A percentile compares a stretch with the other conserved stretches of the same genome.
phyloP scores from a whole-genome alignment of 2,888 invertebrate species.

The Xestia ashworthii region DNA sequence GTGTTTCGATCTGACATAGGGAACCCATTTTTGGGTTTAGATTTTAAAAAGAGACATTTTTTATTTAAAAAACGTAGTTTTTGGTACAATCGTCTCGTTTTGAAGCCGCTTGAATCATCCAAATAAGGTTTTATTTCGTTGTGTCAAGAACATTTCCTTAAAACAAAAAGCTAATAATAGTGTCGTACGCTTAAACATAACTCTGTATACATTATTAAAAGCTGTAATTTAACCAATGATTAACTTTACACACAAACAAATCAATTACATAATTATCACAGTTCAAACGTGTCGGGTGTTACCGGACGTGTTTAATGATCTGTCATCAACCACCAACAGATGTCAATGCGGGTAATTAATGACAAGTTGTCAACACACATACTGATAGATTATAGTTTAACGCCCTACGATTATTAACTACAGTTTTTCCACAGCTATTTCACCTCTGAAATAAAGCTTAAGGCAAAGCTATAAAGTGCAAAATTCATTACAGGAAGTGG shows the following conservation, averaged over 20 bases:
- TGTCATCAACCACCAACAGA: slow-evolving; percentile 20
- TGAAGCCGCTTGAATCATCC: background rate
- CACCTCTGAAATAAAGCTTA: background rate
- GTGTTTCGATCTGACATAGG: too few species aligned
- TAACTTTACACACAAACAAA: background rate
- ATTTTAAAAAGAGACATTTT: too few species aligned
- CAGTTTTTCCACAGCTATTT: background rate
- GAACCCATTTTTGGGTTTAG: too few species aligned
- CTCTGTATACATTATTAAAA: background rate
- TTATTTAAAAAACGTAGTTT: too few species aligned
- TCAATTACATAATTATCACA: slow-evolving; percentile 9
- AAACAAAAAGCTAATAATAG: background rate
- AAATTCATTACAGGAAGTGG: background rate
- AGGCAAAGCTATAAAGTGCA: background rate
- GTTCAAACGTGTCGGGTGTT: slow-evolving; percentile 18
- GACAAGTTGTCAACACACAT: slow-evolving; percentile 6
- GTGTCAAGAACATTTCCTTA: background rate
- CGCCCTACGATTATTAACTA: background rate
- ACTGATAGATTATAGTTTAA: background rate
- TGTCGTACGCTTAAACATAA: too few species aligned
- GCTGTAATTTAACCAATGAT: background rate
- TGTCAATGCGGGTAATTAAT: slow-evolving; percentile 24
- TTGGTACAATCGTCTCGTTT: too few species aligned
- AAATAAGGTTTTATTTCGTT: background rate
- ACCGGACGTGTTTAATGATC: slow-evolving; percentile 25